Base-by-base conservation (phyloP, 1,140 invertebrate species). In the Maconellicoccus hirsutus region DNA sequence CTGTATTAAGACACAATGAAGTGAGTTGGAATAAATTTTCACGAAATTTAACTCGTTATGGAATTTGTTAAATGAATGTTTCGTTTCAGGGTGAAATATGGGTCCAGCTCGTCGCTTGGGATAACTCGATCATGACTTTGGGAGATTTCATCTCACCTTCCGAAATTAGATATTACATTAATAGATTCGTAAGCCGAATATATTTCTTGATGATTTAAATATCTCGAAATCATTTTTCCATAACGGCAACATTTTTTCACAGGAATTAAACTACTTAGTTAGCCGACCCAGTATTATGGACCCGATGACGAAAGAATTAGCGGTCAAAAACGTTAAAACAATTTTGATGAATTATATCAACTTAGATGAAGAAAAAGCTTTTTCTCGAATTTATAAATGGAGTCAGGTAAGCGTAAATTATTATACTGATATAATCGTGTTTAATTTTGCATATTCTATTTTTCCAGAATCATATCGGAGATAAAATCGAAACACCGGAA, bases 371-470 rank as follows among this genome's bases (percentile, higher is more conserved):
- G 61, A 66, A 3, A 66, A 66, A 26, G 61, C 61, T 25, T 66
- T 66, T 66, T 26, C 61, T 4, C 61, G 61, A 26, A 26, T 66
- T 66, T 66, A 66, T 22, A 66, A 66, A 66, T 66, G 61, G 61
- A 66, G 61, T 25, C 61, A 66, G 22, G 61, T 66, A 16, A 23
- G 61, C 25, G 4, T 66, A n/a, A n/a, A n/a, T n/a, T n/a, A n/a
- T n/a, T n/a, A n/a, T n/a, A n/a, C n/a, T n/a, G n/a, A n/a, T n/a
- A 25, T 25, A 26, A 23, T 66, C 19, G 10, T 66, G 10, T 26
- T 38, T 61, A 61, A 61, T 61, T 23, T 66, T 66, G 61, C 10
- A 25, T 8, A 26, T 26, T 61, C 19, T 61, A 6, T 61, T 3
- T 6, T 66, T 66, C 8, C 19, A 66, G 61, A 66, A 66, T 25